phyloP scores from a whole-genome alignment of 2,113 vertebrate genomes.

The Tretioscincus oriximinensis region DNA sequence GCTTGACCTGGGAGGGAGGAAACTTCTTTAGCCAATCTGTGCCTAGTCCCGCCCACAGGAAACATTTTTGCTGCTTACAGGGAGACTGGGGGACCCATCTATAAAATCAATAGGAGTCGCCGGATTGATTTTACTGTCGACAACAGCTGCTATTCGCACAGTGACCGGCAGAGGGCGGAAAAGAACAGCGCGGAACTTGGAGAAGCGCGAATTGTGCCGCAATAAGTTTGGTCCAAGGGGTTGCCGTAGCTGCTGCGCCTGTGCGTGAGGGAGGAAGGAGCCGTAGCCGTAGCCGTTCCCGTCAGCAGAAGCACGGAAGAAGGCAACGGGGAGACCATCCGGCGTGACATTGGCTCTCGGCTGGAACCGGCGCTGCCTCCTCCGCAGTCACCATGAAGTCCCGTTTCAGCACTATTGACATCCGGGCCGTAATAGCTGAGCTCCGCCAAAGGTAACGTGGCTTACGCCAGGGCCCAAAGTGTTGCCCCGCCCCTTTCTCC shows the following conservation, averaged over 20 bases:
- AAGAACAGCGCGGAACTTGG: background rate
- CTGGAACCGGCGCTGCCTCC: too few relatives aligned
- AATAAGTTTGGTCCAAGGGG: background rate
- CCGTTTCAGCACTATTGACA: slow-evolving; percentile 88
- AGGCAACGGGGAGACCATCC: background rate
- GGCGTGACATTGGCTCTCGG: too few relatives aligned
- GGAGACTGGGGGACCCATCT: too few relatives aligned
- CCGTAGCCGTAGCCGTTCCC: background rate
- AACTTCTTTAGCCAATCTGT: too few relatives aligned
- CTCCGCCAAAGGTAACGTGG: slow-evolving; percentile 57
- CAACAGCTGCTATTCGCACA: background rate
- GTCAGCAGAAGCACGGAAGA: background rate
- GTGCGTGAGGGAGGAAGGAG: background rate
- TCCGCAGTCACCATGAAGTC: slow-evolving; percentile 80
- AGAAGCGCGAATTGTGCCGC: too few relatives aligned
- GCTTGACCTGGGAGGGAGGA: too few relatives aligned
- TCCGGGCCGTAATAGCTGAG: slow-evolving; percentile 87
- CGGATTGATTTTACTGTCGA: fast-evolving
- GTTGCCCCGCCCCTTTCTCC: too few relatives aligned
- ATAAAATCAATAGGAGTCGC: too few relatives aligned
- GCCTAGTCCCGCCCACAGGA: too few relatives aligned
- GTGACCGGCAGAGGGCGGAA: background rate
- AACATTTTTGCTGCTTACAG: too few relatives aligned
- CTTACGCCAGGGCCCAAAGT: too few relatives aligned
- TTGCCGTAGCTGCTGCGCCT: slow-evolving; percentile 3